These are phyloP conservation scores for Scelioninae gen. 2 DNA, from an alignment of 2,888 invertebrate species.

Conservation along the genomic window DNA sequence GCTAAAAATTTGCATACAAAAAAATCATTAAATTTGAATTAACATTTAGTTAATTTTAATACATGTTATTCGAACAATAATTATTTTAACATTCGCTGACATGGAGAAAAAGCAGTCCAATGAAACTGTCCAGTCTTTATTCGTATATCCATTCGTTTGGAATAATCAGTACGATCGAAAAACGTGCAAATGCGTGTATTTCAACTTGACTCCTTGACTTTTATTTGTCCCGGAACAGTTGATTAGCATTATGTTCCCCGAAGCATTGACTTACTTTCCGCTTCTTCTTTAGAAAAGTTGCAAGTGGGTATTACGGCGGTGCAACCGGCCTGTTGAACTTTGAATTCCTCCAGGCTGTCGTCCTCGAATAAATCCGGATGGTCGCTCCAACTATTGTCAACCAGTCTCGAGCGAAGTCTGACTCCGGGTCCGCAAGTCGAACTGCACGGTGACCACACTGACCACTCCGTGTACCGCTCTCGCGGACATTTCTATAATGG, in stretches of 20 bases:
- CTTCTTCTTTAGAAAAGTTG: slow-evolving; percentile 68
- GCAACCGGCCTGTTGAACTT: slow-evolving; percentile 66
- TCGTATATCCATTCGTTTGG: too few relatives aligned
- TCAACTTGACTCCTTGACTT: too few relatives aligned
- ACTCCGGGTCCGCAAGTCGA: slow-evolving; percentile 91
- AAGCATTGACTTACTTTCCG: slow-evolving; percentile 63
- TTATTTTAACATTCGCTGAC: too few relatives aligned
- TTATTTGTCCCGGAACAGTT: too few relatives aligned
- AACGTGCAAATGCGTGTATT: too few relatives aligned
- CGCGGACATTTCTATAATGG: slow-evolving; percentile 71
- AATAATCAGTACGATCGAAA: too few relatives aligned
- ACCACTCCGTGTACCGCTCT: slow-evolving; percentile 82
- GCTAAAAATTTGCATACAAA: too few relatives aligned
- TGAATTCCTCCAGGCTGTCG: slow-evolving; percentile 68
- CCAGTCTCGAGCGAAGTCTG: slow-evolving; percentile 79
- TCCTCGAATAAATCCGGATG: slow-evolving; percentile 57
- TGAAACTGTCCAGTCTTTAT: too few relatives aligned
- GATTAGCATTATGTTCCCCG: background rate
- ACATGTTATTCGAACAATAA: too few relatives aligned
- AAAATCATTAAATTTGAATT: too few relatives aligned
- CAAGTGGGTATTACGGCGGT: slow-evolving; percentile 68
- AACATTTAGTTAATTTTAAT: too few relatives aligned
- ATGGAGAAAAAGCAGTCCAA: too few relatives aligned
- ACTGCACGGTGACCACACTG: slow-evolving; percentile 93
- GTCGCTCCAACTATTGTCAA: slow-evolving; percentile 61